phyloP scores from a whole-genome alignment of 2,113 vertebrate genomes.

The Alethe diademata region DNA sequence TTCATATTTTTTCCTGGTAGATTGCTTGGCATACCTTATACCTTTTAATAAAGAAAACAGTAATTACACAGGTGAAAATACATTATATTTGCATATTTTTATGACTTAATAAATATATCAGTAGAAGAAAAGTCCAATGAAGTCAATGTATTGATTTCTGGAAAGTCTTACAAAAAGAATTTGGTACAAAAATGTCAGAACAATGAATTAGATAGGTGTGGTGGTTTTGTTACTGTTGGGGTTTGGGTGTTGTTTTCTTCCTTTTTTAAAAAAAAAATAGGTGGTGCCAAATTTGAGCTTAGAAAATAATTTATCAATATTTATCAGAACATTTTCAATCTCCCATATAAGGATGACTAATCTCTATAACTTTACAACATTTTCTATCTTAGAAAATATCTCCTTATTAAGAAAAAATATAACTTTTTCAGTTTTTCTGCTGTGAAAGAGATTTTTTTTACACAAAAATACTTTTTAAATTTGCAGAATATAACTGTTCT shows the following conservation, averaged over 20 bases:
- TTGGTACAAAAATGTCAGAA: background rate
- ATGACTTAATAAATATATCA: background rate
- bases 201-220: background rate
- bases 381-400: background rate
- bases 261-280: background rate
- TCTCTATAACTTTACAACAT: background rate
- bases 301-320: background rate
- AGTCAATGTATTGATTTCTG: background rate
- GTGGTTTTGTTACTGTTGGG: fast-evolving
- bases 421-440: background rate
- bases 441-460: background rate
- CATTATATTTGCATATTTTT: background rate
- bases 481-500: background rate
- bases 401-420: background rate
- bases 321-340: background rate
- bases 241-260: background rate
- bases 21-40: background rate
- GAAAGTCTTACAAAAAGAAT: background rate
- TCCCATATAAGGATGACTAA: background rate
- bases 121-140: background rate
- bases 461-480: background rate
- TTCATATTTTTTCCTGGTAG: background rate
- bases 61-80: background rate
- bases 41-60: background rate
- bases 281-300: background rate